These are phyloP conservation scores for Ariolimax columbianus DNA, from an alignment of 2,888 invertebrate species.

Conservation along the genomic window DNA sequence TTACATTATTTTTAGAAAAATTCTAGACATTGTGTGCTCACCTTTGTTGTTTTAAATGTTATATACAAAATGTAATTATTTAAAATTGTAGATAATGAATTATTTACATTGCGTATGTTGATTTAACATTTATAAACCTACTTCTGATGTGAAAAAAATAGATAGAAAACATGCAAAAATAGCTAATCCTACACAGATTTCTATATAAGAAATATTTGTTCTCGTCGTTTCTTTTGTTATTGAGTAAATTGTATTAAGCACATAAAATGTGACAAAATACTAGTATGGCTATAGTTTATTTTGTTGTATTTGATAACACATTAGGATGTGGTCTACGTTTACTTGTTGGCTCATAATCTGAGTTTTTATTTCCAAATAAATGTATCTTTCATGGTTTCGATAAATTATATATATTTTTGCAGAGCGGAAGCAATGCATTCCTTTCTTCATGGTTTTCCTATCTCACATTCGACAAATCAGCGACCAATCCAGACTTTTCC, in stretches of 20 bases:
- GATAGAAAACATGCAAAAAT: no score
- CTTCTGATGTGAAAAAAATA: no score
- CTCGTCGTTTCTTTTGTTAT: no score
- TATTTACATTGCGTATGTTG: no score
- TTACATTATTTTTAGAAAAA: no score
- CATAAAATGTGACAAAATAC: conserved; percentile 13
- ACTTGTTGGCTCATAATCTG: neutral
- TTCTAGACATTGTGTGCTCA: no score
- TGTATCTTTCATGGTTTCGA: conserved; percentile 15
- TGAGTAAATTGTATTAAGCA: neutral
- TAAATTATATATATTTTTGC: conserved; percentile 8
- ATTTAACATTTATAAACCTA: no score
- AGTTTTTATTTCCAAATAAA: neutral
- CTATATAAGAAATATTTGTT: no score
- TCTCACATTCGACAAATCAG: conserved; percentile 33
- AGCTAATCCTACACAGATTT: no score
- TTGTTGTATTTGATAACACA: neutral
- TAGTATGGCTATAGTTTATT: conserved; percentile 23
- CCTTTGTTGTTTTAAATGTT: no score
- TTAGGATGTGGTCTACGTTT: neutral
- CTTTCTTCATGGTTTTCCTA: conserved; percentile 21
- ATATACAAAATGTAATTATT: no score
- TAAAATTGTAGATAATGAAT: no score
- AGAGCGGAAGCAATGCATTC: conserved; percentile 31
- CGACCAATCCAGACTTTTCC: conserved; percentile 32